phyloP scores from a whole-genome alignment of 2,888 invertebrate genomes.

The Eurytoma californica region DNA sequence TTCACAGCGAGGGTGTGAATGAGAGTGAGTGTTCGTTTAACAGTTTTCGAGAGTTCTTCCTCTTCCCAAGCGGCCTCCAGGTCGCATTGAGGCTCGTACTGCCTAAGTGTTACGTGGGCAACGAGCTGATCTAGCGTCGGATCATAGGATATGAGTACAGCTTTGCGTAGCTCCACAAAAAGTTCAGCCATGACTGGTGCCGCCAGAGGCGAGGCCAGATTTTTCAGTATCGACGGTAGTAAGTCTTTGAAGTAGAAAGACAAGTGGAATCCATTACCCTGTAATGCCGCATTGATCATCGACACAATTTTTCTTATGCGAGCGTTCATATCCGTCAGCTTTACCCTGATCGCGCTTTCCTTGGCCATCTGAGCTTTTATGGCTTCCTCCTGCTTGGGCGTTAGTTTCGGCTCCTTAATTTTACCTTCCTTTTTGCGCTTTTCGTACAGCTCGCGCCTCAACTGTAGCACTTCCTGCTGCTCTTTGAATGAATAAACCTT shows the following conservation, averaged over 20 bases:
- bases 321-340: constrained; percentile 77
- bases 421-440: constrained; percentile 89
- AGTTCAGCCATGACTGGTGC: constrained; percentile 82
- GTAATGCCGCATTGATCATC: constrained; percentile 75
- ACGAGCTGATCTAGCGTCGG: constrained; percentile 79
- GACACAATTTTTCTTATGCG: constrained; percentile 74
- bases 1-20: constrained; percentile 77
- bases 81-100: constrained; percentile 86
- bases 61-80: constrained; percentile 86
- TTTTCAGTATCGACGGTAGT: constrained; percentile 78
- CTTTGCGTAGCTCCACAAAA: constrained; percentile 79
- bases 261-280: constrained; percentile 77
- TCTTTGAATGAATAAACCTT: constrained; percentile 98
- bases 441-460: constrained; percentile 89
- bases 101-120: constrained; percentile 84
- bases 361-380: constrained; percentile 90
- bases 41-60: constrained; percentile 80
- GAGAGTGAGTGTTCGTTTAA: constrained; percentile 80
- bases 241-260: constrained; percentile 78
- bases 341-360: constrained; percentile 86
- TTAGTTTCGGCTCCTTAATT: constrained; percentile 83
- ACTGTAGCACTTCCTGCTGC: constrained; percentile 94
- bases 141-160: constrained; percentile 76
- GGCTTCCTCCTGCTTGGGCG: constrained; percentile 94
- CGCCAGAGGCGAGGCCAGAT: constrained; percentile 86